Evolutionary conservation across 2,113 vertebrate species (phyloP).

Genomic region (Sciurus niger): DNA sequence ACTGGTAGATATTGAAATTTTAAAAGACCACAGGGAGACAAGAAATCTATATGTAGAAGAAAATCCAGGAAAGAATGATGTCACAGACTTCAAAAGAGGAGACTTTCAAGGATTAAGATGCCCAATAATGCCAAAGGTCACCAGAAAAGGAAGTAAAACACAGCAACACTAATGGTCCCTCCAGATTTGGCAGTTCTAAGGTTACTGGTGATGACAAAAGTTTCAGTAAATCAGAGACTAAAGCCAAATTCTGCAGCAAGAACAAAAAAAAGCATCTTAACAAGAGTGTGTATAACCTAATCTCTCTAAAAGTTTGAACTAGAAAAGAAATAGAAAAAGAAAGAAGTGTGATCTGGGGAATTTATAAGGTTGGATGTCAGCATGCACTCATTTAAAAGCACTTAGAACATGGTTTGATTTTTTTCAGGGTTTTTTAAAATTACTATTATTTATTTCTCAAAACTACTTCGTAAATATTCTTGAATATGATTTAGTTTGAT

Average conservation of each 20-base stretch:
- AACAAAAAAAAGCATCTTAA: neutral
- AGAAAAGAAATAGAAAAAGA: neutral
- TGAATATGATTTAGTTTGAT: neutral
- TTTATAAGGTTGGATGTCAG: neutral
- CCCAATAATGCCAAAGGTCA: neutral
- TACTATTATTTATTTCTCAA: conserved; percentile 38
- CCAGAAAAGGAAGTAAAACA: neutral
- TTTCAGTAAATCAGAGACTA: neutral
- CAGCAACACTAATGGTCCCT: neutral
- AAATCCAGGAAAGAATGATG: neutral
- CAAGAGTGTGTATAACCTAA: neutral
- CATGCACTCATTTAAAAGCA: neutral
- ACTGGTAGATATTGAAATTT: neutral
- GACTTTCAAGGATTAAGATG: neutral
- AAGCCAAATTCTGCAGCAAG: neutral
- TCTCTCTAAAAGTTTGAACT: neutral
- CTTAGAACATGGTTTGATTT: neutral
- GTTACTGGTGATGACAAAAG: neutral
- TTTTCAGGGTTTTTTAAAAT: conserved; percentile 10
- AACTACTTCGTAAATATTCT: neutral
- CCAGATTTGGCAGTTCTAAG: neutral
- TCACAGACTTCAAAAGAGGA: neutral
- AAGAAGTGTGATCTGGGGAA: neutral
- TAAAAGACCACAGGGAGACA: neutral
- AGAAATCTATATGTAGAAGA: neutral